Conservation (phyloP, 2,113 vertebrate species). For the Oceanites oceanicus region DNA sequence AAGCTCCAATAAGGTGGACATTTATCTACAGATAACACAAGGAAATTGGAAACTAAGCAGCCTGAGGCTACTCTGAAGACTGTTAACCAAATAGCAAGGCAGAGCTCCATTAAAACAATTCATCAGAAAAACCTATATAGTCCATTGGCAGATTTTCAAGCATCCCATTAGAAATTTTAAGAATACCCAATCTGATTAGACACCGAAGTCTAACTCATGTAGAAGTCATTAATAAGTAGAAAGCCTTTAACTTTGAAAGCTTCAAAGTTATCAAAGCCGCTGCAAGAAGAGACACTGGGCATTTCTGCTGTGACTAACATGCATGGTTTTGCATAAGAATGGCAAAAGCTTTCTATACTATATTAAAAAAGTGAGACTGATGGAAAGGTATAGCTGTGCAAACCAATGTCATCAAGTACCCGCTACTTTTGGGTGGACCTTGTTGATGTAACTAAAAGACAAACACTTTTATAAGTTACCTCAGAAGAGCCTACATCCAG, state of each 20-base stretch:
- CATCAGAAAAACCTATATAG: constrained; percentile 27
- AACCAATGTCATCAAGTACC: neutral
- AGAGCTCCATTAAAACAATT: constrained; percentile 55
- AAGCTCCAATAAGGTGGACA: constrained; percentile 22
- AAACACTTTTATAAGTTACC: neutral
- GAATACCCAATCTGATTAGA: constrained; percentile 30
- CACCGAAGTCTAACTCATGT: neutral
- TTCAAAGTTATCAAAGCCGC: neutral
- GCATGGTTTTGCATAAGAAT: neutral
- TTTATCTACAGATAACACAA: constrained; percentile 39
- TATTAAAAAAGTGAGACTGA: neutral
- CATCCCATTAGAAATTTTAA: constrained; percentile 53
- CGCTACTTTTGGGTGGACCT: neutral
- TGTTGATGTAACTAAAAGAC: neutral
- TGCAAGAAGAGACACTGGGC: neutral
- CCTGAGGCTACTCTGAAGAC: constrained; percentile 15
- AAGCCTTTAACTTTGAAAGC: neutral
- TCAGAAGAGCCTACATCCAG: neutral
- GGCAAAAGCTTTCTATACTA: neutral
- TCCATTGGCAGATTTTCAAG: constrained; percentile 45
- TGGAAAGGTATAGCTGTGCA: neutral
- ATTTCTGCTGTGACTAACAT: neutral
- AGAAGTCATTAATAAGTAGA: constrained; percentile 17
- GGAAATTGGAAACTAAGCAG: constrained; percentile 54
- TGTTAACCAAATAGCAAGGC: constrained; percentile 36